A percentile compares a stretch with the other conserved stretches of the same genome.
phyloP scores from a whole-genome alignment of 2,797 vertebrate genomes.

The Geotrypetes seraphini region DNA sequence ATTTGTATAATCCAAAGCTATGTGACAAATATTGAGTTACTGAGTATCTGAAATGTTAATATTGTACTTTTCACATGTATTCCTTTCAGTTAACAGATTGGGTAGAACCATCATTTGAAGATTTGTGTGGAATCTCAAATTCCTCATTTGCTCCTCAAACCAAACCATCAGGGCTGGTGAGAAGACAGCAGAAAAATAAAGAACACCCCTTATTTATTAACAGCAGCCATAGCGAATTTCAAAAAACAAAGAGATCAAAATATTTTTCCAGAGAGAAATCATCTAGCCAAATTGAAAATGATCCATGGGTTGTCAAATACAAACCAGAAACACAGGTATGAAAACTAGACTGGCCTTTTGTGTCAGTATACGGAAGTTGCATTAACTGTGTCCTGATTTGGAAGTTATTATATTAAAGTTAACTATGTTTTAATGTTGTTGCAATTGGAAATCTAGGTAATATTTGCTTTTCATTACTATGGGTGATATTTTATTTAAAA shows the following conservation, averaged over 20 bases:
- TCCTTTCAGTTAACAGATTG: constrained; percentile 60
- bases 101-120: constrained; percentile 69
- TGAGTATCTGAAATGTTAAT: neutral
- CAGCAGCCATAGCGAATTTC: constrained; percentile 20
- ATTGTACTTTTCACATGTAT: neutral
- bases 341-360: too few relatives aligned
- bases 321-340: constrained; percentile 69
- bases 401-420: too few relatives aligned
- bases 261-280: neutral
- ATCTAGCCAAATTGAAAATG: constrained; percentile 36
- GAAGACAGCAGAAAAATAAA: constrained; percentile 28
- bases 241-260: constrained; percentile 51
- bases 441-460: too few relatives aligned
- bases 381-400: too few relatives aligned
- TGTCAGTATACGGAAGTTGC: too few relatives aligned
- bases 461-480: too few relatives aligned
- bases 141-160: constrained; percentile 10
- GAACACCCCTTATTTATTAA: constrained; percentile 13
- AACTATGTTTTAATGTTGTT: too few relatives aligned
- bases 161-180: constrained; percentile 15
- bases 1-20: too few relatives aligned
- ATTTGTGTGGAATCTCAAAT: constrained; percentile 38
- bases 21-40: too few relatives aligned
- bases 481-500: too few relatives aligned
- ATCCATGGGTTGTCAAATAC: constrained; percentile 82